Evolutionary conservation across 2,797 vertebrate genomes (phyloP).

Genomic region (Sciurus vulgaris): DNA sequence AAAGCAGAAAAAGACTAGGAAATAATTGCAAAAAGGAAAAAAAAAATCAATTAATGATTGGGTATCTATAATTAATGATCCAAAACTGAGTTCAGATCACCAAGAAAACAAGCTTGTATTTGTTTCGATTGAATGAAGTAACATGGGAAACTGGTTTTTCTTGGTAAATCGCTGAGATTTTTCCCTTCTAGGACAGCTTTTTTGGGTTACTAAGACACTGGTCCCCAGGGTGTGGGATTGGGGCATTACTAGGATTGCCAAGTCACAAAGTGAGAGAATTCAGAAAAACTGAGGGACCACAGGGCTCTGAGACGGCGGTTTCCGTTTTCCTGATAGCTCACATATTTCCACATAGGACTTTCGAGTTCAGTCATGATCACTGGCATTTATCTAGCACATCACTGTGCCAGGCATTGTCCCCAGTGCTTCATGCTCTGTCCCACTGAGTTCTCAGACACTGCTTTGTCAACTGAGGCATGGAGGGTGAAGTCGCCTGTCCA

Average conservation of each 20-base stretch:
- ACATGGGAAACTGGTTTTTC: not conserved
- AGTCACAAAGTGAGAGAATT: slow-evolving; percentile 38
- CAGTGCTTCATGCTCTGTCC: not conserved
- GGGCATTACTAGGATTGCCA: slow-evolving; percentile 17
- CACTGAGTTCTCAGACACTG: not conserved
- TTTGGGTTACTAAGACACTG: not conserved
- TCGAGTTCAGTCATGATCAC: not conserved
- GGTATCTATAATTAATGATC: not conserved
- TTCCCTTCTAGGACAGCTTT: slow-evolving; percentile 20
- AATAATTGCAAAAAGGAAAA: not conserved
- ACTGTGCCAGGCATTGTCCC: not conserved
- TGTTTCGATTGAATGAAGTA: not conserved
- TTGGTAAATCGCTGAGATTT: slow-evolving; percentile 5
- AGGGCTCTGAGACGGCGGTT: not conserved
- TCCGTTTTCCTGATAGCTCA: slow-evolving; percentile 27
- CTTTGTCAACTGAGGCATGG: not conserved
- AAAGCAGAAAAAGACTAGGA: not conserved
- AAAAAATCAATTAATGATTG: not conserved
- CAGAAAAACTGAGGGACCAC: not conserved
- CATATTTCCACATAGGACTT: not conserved
- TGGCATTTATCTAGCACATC: slow-evolving; percentile 7
- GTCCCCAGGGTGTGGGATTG: not conserved
- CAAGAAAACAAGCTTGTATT: slow-evolving; percentile 11
- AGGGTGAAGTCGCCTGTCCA: not conserved
- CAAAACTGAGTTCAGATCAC: not conserved